Evolutionary conservation across 1,140 invertebrate species (phyloP).

Genomic region (Sycophila sp.): DNA sequence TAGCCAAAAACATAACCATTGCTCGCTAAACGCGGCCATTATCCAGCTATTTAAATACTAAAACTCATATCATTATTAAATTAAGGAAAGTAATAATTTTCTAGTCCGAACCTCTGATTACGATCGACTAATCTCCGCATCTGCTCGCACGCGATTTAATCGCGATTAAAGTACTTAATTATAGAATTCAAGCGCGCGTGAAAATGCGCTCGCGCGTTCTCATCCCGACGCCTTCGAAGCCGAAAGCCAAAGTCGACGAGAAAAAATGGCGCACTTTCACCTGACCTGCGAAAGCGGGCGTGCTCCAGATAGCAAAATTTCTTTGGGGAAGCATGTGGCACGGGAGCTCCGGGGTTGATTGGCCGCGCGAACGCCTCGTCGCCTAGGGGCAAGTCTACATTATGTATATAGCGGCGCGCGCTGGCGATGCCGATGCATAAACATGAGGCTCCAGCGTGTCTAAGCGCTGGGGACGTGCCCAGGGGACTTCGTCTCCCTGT

Average conservation of each 20-base stretch:
- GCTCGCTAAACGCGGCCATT: neutral
- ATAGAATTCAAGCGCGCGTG: constrained; percentile 25
- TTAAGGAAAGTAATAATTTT: constrained; percentile 23
- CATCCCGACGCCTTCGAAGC: neutral
- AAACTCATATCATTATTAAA: constrained; percentile 15
- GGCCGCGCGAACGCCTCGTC: constrained; percentile 37
- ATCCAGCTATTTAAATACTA: constrained; percentile 6
- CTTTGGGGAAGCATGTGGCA: constrained; percentile 26
- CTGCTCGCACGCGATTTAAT: constrained; percentile 25
- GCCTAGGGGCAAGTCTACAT: neutral
- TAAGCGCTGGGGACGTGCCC: constrained; percentile 16
- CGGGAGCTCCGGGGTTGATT: constrained; percentile 45
- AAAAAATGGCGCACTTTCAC: neutral
- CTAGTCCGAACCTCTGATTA: constrained; percentile 6
- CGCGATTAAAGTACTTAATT: constrained; percentile 13
- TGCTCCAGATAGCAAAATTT: constrained; percentile 16
- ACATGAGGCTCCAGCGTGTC: constrained; percentile 44
- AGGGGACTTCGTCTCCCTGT: neutral
- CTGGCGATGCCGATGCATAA: constrained; percentile 42
- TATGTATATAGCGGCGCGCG: neutral
- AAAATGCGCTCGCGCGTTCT: neutral
- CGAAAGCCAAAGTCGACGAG: neutral
- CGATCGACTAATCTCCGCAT: constrained; percentile 17
- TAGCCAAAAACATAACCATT: constrained; percentile 10
- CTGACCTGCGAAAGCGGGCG: constrained; percentile 29